These are phyloP conservation scores for Forbesichthys agassizii DNA, from an alignment of 2,113 vertebrate genomes.

Conservation along the genomic window DNA sequence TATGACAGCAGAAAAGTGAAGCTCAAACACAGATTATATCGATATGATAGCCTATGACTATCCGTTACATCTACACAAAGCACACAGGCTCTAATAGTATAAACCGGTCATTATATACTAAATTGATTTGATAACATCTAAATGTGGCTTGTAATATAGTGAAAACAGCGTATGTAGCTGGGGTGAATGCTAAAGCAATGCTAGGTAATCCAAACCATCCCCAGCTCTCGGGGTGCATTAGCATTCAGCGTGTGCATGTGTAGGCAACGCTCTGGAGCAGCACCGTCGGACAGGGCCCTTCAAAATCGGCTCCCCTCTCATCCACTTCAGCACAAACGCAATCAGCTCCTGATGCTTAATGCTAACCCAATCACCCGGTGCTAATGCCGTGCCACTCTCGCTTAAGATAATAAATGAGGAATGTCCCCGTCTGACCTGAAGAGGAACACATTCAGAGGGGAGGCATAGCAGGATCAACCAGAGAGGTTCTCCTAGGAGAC, in stretches of 20 bases:
- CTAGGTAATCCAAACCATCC: slow-evolving; percentile 17
- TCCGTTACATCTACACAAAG: not conserved
- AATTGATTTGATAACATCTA: slow-evolving; percentile 17
- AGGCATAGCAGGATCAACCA: slow-evolving; percentile 10
- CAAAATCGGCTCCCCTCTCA: slow-evolving; percentile 49
- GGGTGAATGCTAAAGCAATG: slow-evolving; percentile 43
- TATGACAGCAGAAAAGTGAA: too few species aligned
- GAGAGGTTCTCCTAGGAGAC: slow-evolving; percentile 7
- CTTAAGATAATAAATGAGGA: slow-evolving; percentile 71
- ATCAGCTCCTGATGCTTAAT: slow-evolving; percentile 66
- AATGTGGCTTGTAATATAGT: not conserved
- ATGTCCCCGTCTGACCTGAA: slow-evolving; percentile 63
- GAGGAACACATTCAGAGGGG: slow-evolving; percentile 45
- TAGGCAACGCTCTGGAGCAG: slow-evolving; percentile 31
- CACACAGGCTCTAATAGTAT: not conserved
- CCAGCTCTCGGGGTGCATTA: slow-evolving; percentile 40
- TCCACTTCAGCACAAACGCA: slow-evolving; percentile 70
- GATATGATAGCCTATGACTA: not conserved
- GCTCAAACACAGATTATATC: slow-evolving; percentile 4
- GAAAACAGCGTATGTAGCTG: not conserved
- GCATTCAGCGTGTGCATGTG: slow-evolving; percentile 39
- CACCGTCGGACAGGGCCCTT: slow-evolving; percentile 46
- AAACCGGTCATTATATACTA: slow-evolving; percentile 1
- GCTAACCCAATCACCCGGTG: slow-evolving; percentile 65
- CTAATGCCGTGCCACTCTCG: slow-evolving; percentile 71